Conservation (phyloP, 2,797 vertebrate species). For the Somateria mollissima region DNA sequence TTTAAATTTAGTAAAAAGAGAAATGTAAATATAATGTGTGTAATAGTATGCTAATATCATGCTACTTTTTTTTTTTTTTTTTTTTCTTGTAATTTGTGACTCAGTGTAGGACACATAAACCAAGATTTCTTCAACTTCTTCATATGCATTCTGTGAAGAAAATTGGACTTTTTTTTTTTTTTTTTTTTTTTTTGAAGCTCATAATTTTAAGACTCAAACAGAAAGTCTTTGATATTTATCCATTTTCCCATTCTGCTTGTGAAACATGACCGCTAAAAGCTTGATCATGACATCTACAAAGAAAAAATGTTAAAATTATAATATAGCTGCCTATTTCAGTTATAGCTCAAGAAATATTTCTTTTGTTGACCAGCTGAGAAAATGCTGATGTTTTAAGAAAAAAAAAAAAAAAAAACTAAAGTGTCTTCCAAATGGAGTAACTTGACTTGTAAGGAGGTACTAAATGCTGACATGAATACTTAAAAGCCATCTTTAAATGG, state of each 20-base stretch:
- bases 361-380: conserved; percentile 30
- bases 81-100: background rate
- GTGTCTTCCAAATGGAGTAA: background rate
- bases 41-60: too few species aligned
- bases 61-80: background rate
- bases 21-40: background rate
- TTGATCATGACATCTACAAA: background rate
- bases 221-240: background rate
- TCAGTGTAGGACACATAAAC: rapidly evolving
- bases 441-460: background rate
- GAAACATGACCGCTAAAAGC: background rate
- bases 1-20: background rate
- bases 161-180: too few species aligned
- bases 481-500: background rate
- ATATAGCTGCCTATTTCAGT: background rate
- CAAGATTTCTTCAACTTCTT: background rate
- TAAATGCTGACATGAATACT: background rate
- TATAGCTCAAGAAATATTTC: background rate
- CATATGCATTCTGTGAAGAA: background rate
- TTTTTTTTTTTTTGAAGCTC: too few species aligned
- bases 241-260: background rate
- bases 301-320: background rate
- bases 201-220: background rate
- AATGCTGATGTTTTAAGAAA: background rate
- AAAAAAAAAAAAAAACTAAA: background rate